Conservation (phyloP, 2,113 vertebrate species). For the Thermophis baileyi region DNA sequence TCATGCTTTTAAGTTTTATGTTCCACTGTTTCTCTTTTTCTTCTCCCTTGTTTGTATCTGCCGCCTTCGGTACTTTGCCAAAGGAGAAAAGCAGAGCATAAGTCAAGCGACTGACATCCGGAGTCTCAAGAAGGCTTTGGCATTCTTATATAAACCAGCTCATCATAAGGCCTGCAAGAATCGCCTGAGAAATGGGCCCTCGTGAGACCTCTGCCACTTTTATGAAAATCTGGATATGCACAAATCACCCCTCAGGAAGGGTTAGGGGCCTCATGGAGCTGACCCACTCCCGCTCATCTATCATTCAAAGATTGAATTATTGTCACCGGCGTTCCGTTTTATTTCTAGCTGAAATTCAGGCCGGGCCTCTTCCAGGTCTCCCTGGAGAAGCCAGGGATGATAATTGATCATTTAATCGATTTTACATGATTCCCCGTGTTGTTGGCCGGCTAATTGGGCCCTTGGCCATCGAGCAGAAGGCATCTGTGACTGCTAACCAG, state of each 20-base stretch:
- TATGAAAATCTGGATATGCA: not conserved
- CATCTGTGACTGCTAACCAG: not conserved
- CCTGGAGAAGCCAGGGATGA: not conserved
- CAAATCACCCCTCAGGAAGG: not conserved
- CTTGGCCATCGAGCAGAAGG: not conserved
- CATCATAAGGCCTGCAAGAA: rapidly evolving
- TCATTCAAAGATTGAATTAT: not conserved
- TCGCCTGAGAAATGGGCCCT: not conserved
- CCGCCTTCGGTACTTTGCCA: not conserved
- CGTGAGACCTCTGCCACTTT: not conserved
- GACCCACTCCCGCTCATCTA: not conserved
- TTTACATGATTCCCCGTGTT: not conserved
- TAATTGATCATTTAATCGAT: not conserved
- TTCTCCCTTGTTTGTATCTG: not conserved
- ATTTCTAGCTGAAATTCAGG: not conserved
- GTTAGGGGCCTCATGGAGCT: not conserved
- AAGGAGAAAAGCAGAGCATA: not conserved
- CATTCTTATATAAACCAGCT: not conserved
- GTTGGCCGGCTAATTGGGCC: not conserved
- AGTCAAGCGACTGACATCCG: not conserved
- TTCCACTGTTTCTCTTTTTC: not conserved
- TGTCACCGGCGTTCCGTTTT: not conserved
- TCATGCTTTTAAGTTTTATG: not conserved
- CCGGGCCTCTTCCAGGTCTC: not conserved
- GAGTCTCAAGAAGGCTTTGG: not conserved